phyloP scores from a whole-genome alignment of 2,797 vertebrate species.

The Sebastes ruberrimus region DNA sequence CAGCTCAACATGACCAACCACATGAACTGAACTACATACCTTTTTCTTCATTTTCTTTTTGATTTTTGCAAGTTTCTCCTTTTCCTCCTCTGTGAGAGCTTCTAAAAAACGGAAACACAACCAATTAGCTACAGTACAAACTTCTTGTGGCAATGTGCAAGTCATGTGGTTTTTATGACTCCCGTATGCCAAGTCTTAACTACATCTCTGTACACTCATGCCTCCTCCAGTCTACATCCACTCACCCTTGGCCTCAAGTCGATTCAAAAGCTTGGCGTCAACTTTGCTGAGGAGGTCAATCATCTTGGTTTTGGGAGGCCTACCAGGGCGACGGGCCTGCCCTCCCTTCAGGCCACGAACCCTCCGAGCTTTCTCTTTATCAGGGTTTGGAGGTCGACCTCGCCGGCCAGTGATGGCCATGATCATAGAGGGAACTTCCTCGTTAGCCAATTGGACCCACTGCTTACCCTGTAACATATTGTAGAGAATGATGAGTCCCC shows the following conservation, averaged over 20 bases:
- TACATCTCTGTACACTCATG: background rate
- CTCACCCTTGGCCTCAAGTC: slow-evolving; percentile 91
- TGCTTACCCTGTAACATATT: slow-evolving; percentile 83
- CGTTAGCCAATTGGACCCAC: slow-evolving; percentile 91
- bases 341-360: slow-evolving; percentile 73
- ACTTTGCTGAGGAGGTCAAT: slow-evolving; percentile 91
- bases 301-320: slow-evolving; percentile 91
- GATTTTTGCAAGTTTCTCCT: slow-evolving; percentile 91
- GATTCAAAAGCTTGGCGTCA: slow-evolving; percentile 88
- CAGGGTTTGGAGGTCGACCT: slow-evolving; percentile 93
- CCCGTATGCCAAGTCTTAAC: background rate
- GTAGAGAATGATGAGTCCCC: background rate
- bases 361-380: slow-evolving; percentile 83
- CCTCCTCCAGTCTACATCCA: background rate
- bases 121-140: background rate
- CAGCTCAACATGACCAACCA: background rate
- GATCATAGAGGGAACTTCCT: slow-evolving; percentile 96
- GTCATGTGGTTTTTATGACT: background rate
- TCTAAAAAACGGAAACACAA: slow-evolving; percentile 74
- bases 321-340: slow-evolving; percentile 88
- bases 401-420: slow-evolving; percentile 96
- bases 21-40: slow-evolving; percentile 64
- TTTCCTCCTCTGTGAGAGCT: slow-evolving; percentile 92
- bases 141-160: background rate
- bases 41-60: slow-evolving; percentile 97